Conservation (phyloP, 30 jellyfish, hydroid and myxozoan species). For the Rhopilema esculentum region DNA sequence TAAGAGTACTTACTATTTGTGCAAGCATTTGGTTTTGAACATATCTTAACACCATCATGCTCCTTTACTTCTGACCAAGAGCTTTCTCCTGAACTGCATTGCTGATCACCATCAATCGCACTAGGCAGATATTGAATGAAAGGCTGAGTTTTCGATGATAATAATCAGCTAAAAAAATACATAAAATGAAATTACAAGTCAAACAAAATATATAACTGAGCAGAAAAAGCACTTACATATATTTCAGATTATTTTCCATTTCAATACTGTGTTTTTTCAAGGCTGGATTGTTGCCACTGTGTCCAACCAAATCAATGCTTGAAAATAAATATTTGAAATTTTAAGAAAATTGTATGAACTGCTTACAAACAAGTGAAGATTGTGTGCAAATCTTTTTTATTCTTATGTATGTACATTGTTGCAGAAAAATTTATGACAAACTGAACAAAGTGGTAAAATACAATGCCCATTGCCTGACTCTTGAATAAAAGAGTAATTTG, state of each 20-base stretch:
- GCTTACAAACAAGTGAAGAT: too few relatives aligned
- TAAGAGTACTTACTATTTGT: neutral
- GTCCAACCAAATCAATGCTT: neutral
- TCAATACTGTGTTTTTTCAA: neutral
- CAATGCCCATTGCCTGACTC: too few relatives aligned
- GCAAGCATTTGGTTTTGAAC: neutral
- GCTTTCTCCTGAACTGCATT: neutral
- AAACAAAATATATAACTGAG: too few relatives aligned
- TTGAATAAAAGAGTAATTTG: too few relatives aligned
- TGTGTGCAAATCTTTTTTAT: too few relatives aligned
- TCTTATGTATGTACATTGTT: too few relatives aligned
- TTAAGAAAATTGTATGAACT: too few relatives aligned
- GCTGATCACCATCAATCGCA: neutral
- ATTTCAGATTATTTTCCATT: neutral
- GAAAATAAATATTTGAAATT: too few relatives aligned
- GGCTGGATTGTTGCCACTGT: neutral
- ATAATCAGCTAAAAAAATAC: too few relatives aligned
- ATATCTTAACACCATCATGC: neutral
- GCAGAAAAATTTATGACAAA: too few relatives aligned
- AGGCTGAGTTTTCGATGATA: neutral
- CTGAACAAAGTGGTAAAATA: too few relatives aligned
- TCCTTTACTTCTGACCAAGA: neutral
- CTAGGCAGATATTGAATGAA: neutral
- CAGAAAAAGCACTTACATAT: neutral
- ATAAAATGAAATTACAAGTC: neutral